phyloP scores from a whole-genome alignment of 1,140 invertebrate species.

The Reticulitermes speratus region DNA sequence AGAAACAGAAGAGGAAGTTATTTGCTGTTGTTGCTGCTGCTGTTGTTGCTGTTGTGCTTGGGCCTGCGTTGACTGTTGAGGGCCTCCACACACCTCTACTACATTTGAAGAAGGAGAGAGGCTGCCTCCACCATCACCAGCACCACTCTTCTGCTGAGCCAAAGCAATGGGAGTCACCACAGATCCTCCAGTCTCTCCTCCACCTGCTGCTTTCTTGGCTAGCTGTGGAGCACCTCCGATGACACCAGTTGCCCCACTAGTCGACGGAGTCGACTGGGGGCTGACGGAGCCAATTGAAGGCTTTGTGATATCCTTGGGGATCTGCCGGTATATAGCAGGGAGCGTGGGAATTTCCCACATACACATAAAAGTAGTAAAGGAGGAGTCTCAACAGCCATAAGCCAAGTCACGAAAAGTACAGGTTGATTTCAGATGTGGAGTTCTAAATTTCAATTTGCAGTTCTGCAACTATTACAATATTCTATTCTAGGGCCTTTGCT shows the following conservation, averaged over 20 bases:
- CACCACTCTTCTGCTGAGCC: slow-evolving; percentile 19
- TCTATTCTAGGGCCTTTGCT: no score
- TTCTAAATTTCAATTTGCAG: background rate
- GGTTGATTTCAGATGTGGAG: slow-evolving; percentile 3
- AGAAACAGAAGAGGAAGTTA: slow-evolving; percentile 30
- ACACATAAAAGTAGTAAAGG: slow-evolving; percentile 43
- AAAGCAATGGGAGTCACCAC: background rate
- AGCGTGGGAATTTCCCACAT: slow-evolving; percentile 43
- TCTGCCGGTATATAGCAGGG: slow-evolving; percentile 54
- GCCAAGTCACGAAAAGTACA: background rate
- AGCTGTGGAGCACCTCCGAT: slow-evolving; percentile 28
- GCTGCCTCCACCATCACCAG: background rate
- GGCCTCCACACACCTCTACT: slow-evolving; percentile 28
- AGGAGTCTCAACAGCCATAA: slow-evolving; percentile 3
- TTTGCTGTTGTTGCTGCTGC: slow-evolving; percentile 23
- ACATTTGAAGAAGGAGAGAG: background rate
- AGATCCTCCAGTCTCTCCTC: background rate
- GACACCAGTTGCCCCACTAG: slow-evolving; percentile 33
- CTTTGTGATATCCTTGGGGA: slow-evolving; percentile 58
- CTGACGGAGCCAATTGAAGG: slow-evolving; percentile 48
- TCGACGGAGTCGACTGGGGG: slow-evolving; percentile 38
- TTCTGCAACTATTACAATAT: no score
- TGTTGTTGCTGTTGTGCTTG: slow-evolving; percentile 27
- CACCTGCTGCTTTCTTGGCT: slow-evolving; percentile 32
- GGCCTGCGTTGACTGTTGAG: slow-evolving; percentile 23